Conservation (phyloP, 2,113 vertebrate genomes). For the Coryphaenoides rupestris region DNA sequence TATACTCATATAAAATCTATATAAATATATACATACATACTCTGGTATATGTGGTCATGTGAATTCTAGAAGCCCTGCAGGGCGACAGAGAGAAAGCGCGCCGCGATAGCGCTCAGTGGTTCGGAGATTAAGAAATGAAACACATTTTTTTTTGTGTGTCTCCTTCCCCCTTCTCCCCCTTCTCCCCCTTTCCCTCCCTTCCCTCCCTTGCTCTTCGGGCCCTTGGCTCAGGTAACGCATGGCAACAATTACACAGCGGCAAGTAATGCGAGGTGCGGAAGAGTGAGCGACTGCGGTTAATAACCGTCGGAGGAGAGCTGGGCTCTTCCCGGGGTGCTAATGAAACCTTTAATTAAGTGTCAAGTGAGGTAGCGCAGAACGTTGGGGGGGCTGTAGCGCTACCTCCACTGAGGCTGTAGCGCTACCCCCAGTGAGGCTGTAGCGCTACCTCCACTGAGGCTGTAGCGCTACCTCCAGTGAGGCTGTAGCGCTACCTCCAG, state of each 20-base stretch:
- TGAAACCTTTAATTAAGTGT: constrained; percentile 74
- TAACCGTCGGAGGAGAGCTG: constrained; percentile 54
- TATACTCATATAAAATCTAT: constrained; percentile 13
- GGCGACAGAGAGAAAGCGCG: no score
- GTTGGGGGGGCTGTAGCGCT: constrained; percentile 8
- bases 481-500: no score
- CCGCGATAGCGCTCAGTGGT: no score
- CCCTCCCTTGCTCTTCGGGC: constrained; percentile 17
- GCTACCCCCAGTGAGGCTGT: no score
- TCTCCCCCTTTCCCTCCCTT: no score
- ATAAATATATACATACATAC: not conserved
- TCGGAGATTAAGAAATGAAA: no score
- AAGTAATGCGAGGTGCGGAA: constrained; percentile 58
- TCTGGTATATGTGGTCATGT: not conserved
- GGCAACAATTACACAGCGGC: constrained; percentile 55
- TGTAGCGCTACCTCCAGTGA: no score
- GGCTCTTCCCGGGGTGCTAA: constrained; percentile 60
- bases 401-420: no score
- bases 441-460: no score
- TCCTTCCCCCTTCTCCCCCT: no score
- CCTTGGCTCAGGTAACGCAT: constrained; percentile 55
- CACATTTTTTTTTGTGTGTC: no score
- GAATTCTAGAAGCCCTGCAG: no score
- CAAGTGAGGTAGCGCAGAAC: constrained; percentile 42
- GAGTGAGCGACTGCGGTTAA: constrained; percentile 41